Conservation (phyloP, 2,888 invertebrate genomes). For the Chymomyza fuscimana region DNA sequence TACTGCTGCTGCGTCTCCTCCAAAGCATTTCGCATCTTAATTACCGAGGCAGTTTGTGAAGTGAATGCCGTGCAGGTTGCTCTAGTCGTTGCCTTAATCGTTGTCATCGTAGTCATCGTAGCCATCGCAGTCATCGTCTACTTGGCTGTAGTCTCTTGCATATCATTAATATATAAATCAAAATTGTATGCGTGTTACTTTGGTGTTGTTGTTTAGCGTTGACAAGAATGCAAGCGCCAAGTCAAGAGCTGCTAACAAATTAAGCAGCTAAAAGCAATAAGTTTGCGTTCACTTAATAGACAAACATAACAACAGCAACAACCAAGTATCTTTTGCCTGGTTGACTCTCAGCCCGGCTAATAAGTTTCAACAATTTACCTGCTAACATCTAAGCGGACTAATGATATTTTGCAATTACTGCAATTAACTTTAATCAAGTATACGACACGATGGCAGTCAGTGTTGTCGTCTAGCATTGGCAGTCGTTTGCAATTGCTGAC, state of each 20-base stretch:
- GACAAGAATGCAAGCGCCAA: conserved; percentile 3
- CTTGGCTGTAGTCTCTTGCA: conserved; percentile 57
- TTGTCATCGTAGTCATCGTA: conserved; percentile 16
- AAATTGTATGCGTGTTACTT: conserved; percentile 54
- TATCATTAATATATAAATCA: conserved; percentile 77
- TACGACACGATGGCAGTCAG: conserved; percentile 52
- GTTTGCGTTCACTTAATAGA: conserved; percentile 57
- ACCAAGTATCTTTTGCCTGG: not conserved
- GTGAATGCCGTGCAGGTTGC: conserved; percentile 29
- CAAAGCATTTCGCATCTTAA: conserved; percentile 62
- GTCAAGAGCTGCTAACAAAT: conserved; percentile 58
- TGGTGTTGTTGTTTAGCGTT: conserved; percentile 1
- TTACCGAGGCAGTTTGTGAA: conserved; percentile 54
- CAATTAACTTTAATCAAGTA: conserved; percentile 74
- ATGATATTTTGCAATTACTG: conserved; percentile 75
- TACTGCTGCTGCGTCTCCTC: not conserved
- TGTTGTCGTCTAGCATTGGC: conserved; percentile 50
- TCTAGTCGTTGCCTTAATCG: conserved; percentile 27
- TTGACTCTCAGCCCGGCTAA: conserved; percentile 21
- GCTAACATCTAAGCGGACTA: conserved; percentile 36
- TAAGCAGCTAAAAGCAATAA: conserved; percentile 67
- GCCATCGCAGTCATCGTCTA: conserved; percentile 25
- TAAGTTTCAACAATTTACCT: conserved; percentile 67
- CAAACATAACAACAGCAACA: conserved; percentile 53
- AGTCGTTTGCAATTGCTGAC: conserved; percentile 33